Conservation (phyloP, 2,888 invertebrate species). For the Rosalia funebris region DNA sequence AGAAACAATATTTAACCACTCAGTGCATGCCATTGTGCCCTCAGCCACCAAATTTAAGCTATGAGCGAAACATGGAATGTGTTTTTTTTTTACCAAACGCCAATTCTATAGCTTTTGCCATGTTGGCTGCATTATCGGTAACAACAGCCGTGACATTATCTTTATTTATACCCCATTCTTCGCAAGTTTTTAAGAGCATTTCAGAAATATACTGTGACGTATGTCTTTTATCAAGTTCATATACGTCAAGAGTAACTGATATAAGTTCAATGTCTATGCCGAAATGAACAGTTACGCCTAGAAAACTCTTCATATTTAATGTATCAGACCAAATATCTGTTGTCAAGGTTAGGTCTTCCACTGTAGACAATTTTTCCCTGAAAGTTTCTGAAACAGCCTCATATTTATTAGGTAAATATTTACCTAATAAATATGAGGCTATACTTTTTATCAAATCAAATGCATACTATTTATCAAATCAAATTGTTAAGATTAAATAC, state of each 20-base stretch:
- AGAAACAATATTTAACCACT: too few relatives aligned
- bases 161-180: conserved; percentile 35
- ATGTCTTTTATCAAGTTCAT: conserved; percentile 28
- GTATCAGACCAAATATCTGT: conserved; percentile 45
- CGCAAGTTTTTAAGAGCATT: conserved; percentile 18
- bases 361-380: too few relatives aligned
- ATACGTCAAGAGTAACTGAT: conserved; percentile 23
- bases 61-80: conserved; percentile 43
- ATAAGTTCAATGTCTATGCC: conserved; percentile 12
- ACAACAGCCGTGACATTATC: conserved; percentile 38
- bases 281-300: conserved; percentile 40
- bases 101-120: conserved; percentile 36
- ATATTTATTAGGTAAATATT: too few relatives aligned
- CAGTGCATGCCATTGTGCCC: conserved; percentile 28
- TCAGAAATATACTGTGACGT: conserved; percentile 26
- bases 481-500: too few relatives aligned
- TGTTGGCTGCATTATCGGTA: conserved; percentile 41
- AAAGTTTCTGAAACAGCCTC: too few relatives aligned
- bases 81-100: conserved; percentile 35
- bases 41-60: conserved; percentile 35
- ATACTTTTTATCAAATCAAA: too few relatives aligned
- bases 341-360: conserved; percentile 33
- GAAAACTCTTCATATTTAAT: conserved; percentile 37
- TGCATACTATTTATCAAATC: too few relatives aligned
- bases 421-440: too few relatives aligned